Conservation (phyloP, 2,888 invertebrate genomes). For the Trileptium ribeirensis region DNA sequence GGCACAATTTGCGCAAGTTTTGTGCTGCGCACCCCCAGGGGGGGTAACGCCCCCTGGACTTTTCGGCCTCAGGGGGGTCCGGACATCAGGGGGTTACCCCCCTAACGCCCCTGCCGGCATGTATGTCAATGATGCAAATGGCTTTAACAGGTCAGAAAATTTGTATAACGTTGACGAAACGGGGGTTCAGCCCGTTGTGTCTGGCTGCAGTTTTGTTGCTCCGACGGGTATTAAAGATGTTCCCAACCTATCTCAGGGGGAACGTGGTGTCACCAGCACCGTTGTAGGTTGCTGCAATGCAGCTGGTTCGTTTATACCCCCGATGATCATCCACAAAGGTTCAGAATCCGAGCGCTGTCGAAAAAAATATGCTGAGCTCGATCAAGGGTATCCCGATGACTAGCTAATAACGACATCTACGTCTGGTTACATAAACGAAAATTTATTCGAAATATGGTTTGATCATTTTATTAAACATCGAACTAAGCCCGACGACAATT, state of each 20-base stretch:
- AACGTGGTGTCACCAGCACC: neutral
- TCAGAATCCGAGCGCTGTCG: neutral
- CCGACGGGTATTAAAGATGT: neutral
- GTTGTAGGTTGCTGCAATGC: neutral
- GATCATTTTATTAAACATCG: neutral
- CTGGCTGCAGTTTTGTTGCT: neutral
- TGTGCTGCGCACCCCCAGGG: no score
- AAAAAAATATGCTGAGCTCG: neutral
- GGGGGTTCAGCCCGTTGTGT: neutral
- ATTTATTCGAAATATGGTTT: neutral
- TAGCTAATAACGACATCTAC: neutral
- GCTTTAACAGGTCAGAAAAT: neutral
- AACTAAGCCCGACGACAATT: neutral
- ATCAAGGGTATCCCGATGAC: neutral
- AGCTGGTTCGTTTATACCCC: neutral
- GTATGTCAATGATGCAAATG: no score
- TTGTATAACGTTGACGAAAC: constrained; percentile 1
- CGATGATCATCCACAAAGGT: neutral
- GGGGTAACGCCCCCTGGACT: no score
- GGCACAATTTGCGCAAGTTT: no score
- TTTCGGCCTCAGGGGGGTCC: no score
- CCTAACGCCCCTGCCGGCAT: no score
- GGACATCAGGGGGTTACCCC: no score
- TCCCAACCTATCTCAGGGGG: neutral
- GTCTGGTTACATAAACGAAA: neutral